phyloP scores from a whole-genome alignment of 53 echinoderm and acorn worm species.

The Paelopatides confundens region DNA sequence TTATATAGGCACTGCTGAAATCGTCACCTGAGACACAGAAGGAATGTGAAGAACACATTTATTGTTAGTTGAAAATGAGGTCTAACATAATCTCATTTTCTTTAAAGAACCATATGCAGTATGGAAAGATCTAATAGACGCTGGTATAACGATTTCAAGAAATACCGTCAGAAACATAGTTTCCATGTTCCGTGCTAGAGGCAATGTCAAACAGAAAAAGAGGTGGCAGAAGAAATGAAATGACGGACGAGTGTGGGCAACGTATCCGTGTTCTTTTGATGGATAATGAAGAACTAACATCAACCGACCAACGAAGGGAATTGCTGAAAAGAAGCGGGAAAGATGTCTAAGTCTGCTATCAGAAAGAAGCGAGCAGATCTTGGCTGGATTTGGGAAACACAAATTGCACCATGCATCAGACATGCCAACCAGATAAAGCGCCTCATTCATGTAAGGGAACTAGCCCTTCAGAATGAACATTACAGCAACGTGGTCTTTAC shows the following conservation, averaged over 20 bases:
- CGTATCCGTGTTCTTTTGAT: neutral
- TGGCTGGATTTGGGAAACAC: slow-evolving; percentile 8
- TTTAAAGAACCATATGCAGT: neutral
- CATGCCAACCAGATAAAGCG: slow-evolving; percentile 17
- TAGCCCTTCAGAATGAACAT: neutral
- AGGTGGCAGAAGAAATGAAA: neutral
- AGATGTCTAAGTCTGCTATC: neutral
- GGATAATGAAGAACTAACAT: neutral
- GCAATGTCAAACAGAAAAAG: neutral
- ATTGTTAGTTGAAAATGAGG: too few relatives aligned
- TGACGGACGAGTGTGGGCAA: too few relatives aligned
- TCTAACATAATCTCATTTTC: too few relatives aligned
- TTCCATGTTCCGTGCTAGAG: neutral
- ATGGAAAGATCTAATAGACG: neutral
- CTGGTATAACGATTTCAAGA: neutral
- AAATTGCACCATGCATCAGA: slow-evolving; percentile 40
- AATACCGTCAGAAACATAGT: neutral
- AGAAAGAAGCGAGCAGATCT: neutral
- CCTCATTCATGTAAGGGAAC: neutral
- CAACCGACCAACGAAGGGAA: neutral
- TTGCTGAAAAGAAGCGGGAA: neutral
- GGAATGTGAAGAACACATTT: too few relatives aligned
- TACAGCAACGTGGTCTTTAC: slow-evolving; percentile 37
- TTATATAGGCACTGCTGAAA: too few relatives aligned
- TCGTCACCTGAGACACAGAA: too few relatives aligned